Base-by-base conservation (phyloP, 2,113 vertebrate genomes). In the Nothoprocta pentlandii region DNA sequence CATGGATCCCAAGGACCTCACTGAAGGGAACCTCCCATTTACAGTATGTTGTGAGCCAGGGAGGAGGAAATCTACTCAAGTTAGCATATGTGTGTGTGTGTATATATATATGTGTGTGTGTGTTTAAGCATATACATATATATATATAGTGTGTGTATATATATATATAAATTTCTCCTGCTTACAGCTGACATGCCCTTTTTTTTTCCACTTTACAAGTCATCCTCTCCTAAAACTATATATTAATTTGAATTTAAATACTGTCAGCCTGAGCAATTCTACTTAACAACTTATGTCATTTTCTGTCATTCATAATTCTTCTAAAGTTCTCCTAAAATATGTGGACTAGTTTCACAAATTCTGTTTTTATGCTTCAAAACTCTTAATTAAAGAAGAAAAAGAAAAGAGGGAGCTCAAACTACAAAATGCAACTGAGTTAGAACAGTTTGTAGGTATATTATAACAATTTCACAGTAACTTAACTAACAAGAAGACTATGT, bases 311-410 rank as follows among this genome's bases (percentile, higher is more conserved):
- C 32, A 10, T 58, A 62, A 30, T 53, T 67, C 34, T 30, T 85
- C 70, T 25, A 58, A 85, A 84, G 58, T 4, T 69, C 21, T 85
- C 11, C 34, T 54, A 61, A 63, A 79, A 87, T 76, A 64, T 32
- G 3, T 41, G 36, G 62, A 54, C 56, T 51, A 74, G 28, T 80
- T 79, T 62, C 1, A 7, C n/a, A 59, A 63, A 58, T 9, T 64
- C 78, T 90, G 32, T 23, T 77, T 83, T 74, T 30, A 46, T 77
- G n/a, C 63, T 90, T 93, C 71, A 44, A 93, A 85, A 66, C 28
- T 7, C 21, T 46, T 32, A 62, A 77, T 74, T 28, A 28, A 84
- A 34, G 34, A 34, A 34, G 34, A 71, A 80, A 78, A 39, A 32
- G 59, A 4, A 39, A 20, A 28, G 36, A 62, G 67, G 9, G 59